A percentile compares a stretch with the other conserved stretches of the same genome.
phyloP scores from a whole-genome alignment of 2,888 invertebrate genomes.

The Hedychridium roseum region DNA sequence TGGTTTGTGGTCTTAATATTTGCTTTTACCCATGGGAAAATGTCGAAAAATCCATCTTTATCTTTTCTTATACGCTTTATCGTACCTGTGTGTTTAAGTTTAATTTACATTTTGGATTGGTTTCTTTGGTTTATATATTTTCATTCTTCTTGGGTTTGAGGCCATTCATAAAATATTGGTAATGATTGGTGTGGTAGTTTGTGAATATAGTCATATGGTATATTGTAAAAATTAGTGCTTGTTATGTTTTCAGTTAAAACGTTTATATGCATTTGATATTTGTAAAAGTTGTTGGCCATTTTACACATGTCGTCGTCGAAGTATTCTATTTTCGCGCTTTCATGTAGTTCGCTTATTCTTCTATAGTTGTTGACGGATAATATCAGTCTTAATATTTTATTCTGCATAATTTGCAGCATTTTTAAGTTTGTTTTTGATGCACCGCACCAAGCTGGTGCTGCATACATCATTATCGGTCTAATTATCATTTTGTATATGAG shows the following conservation, averaged over 20 bases:
- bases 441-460: neutral
- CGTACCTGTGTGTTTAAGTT: no score
- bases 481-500: conserved; percentile 24
- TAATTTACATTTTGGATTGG: no score
- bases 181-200: no score
- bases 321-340: neutral
- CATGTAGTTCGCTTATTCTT: neutral
- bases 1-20: no score
- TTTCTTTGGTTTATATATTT: no score
- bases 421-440: neutral
- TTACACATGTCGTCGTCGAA: neutral
- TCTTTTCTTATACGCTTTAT: no score
- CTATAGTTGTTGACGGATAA: neutral
- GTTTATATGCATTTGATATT: neutral
- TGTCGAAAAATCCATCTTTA: no score
- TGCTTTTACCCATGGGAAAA: no score
- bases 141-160: no score
- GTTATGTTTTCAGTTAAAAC: neutral
- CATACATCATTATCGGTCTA: neutral
- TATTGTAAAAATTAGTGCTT: no score
- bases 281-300: neutral
- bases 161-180: no score
- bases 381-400: neutral
- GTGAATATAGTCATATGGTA: no score
- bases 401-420: neutral